These are phyloP conservation scores for Pectinophora gossypiella DNA, from an alignment of 1,140 invertebrate species.

Conservation along the genomic window DNA sequence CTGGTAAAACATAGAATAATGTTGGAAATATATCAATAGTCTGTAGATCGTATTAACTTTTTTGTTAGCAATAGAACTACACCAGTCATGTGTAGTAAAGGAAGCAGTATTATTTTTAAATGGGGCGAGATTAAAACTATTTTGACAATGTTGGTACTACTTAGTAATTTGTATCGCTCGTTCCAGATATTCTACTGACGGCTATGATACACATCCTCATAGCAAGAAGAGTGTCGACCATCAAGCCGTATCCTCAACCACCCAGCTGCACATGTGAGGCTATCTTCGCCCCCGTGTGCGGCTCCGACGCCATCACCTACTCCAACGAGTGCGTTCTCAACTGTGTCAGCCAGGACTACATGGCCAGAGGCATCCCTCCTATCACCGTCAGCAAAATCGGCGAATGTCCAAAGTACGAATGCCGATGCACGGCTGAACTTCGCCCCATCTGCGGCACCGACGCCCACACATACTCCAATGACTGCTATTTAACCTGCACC, in stretches of 20 bases:
- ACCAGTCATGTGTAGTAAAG: too few relatives aligned
- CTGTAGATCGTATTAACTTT: too few relatives aligned
- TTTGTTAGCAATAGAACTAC: too few relatives aligned
- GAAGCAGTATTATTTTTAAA: too few relatives aligned
- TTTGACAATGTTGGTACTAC: too few relatives aligned
- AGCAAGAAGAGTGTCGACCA: neutral
- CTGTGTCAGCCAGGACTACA: neutral
- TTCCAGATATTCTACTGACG: too few relatives aligned
- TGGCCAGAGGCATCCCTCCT: neutral
- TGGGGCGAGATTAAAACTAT: too few relatives aligned
- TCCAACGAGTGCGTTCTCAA: slow-evolving; percentile 16
- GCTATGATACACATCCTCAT: neutral
- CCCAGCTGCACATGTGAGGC: neutral
- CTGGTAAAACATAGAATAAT: too few relatives aligned
- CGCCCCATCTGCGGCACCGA: neutral
- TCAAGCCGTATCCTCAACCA: too few relatives aligned
- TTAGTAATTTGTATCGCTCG: too few relatives aligned
- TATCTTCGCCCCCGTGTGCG: slow-evolving; percentile 33
- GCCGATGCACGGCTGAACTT: neutral
- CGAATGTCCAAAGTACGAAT: neutral
- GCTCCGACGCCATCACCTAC: slow-evolving; percentile 28
- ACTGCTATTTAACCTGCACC: slow-evolving; percentile 9
- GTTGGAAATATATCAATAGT: too few relatives aligned
- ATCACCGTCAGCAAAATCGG: slow-evolving; percentile 5
- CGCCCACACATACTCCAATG: neutral